These are phyloP conservation scores for Dunckerocampus dactyliophorus DNA, from an alignment of 2,113 vertebrate species.

Conservation along the genomic window DNA sequence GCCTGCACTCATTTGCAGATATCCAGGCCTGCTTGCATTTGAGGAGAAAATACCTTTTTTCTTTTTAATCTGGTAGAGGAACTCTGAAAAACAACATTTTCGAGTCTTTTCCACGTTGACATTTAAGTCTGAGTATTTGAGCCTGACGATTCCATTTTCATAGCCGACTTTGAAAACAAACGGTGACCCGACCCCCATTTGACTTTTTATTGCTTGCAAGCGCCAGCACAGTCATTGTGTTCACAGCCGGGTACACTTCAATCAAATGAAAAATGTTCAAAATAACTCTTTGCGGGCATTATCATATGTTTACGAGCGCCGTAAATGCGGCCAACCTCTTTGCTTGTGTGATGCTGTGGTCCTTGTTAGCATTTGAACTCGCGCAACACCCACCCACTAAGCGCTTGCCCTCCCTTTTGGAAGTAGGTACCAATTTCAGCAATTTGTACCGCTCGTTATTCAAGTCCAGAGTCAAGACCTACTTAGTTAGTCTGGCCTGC, in stretches of 20 bases:
- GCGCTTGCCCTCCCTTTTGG: constrained; percentile 7
- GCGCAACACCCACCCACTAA: constrained; percentile 8
- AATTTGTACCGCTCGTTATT: constrained; percentile 26
- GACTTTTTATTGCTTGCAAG: constrained; percentile 11
- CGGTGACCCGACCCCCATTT: constrained; percentile 26
- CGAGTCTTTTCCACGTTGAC: background rate
- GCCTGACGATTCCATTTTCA: background rate
- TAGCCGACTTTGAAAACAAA: background rate
- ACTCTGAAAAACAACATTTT: background rate
- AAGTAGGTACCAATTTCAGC: constrained; percentile 16
- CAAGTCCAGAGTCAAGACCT: constrained; percentile 19
- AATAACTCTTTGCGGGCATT: background rate
- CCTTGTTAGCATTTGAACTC: constrained; percentile 15
- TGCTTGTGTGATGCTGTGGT: background rate
- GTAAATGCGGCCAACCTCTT: constrained; percentile 5
- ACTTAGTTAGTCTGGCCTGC: constrained; percentile 23
- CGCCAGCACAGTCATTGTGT: constrained; percentile 4
- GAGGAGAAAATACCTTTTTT: background rate
- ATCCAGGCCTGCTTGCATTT: background rate
- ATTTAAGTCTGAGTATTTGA: background rate
- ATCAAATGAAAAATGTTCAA: background rate
- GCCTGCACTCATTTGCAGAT: background rate
- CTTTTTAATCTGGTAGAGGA: background rate
- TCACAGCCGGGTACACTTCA: constrained; percentile 11
- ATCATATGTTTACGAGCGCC: constrained; percentile 8